Base-by-base conservation (phyloP, 2,888 invertebrate species). In the Macrostomum cliftonense region DNA sequence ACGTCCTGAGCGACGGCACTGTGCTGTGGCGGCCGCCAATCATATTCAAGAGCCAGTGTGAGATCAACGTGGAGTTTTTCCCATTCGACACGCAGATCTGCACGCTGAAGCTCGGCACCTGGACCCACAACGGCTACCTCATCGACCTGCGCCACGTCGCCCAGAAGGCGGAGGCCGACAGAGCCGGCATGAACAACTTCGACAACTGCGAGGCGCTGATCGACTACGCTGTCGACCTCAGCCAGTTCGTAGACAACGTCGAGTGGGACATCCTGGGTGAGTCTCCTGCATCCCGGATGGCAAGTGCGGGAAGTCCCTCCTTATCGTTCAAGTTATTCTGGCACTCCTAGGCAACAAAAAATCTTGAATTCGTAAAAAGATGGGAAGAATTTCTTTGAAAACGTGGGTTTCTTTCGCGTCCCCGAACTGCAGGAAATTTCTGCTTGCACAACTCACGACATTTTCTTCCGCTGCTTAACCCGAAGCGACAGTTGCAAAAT, bases 11-110 rank as follows among this genome's bases (percentile, higher is more conserved):
- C 46, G 57, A 56, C 13, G 65, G 66, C 40, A 52, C 58, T 43
- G 85, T 91, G 39, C 79, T 80, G 58, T 91, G 89, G 88, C 84
- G 85, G 62, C 88, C 89, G 0, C 88, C 87, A 1, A 87, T 87
- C 1, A 86, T 71, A 40, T 67, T 72, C 57, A 68, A 71, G 52
- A 68, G 70, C 42, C 68, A 68, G 14, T 74, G 73, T 55, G 61
- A 64, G 47, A 87, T 89, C 63, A 85, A 89, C 68, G 86, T 91
- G 1, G 83, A 86, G 61, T 87, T 85, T 70, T 89, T 89, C 68
- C 89, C 89, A 0, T 89, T 87, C 64, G 89, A 89, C 64, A 84
- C 85, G 63, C 88, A 89, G 72, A 20, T 36, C 49, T 88, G 89
- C 70, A 78, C 82, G 59, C 84, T 91, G 83, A 87, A 86, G 73